These are phyloP conservation scores for Hirtodrosophila confusa DNA, from an alignment of 2,888 invertebrate genomes.

Conservation along the genomic window DNA sequence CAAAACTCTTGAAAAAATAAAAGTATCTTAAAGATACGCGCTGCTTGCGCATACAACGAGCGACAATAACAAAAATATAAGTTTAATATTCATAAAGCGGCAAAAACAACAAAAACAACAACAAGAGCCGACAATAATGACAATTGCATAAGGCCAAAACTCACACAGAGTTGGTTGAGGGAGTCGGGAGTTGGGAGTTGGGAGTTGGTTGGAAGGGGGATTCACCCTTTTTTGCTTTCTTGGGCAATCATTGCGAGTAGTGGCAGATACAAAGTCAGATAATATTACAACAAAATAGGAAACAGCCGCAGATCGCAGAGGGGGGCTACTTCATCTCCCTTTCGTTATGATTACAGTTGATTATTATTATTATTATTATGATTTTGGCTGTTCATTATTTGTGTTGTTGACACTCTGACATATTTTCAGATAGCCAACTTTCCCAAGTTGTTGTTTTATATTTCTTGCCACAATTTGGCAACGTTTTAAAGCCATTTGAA, in stretches of 20 bases:
- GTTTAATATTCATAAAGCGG: constrained; percentile 49
- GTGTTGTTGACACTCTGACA: constrained; percentile 58
- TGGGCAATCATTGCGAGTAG: constrained; percentile 35
- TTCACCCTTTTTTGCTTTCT: constrained; percentile 37
- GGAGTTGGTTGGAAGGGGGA: not conserved
- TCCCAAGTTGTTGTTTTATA: constrained; percentile 54
- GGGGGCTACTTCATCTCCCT: not conserved
- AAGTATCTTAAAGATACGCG: constrained; percentile 50
- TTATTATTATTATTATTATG: constrained; percentile 28
- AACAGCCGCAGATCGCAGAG: too few species aligned
- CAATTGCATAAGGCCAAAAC: constrained; percentile 58
- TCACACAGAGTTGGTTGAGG: constrained; percentile 13
- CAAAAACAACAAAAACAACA: constrained; percentile 31
- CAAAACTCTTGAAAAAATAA: constrained; percentile 31
- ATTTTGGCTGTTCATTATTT: constrained; percentile 45
- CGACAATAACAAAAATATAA: constrained; percentile 36
- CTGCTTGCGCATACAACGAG: constrained; percentile 26
- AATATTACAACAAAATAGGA: constrained; percentile 34
- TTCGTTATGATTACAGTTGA: constrained; percentile 35
- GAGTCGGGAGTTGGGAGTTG: not conserved
- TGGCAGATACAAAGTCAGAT: constrained; percentile 43
- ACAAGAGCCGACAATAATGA: constrained; percentile 49
- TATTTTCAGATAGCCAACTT: constrained; percentile 64
- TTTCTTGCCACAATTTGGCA: constrained; percentile 62
- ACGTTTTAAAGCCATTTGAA: constrained; percentile 60